phyloP scores from a whole-genome alignment of 2,797 vertebrate species.

The Cryptoprocta ferox region DNA sequence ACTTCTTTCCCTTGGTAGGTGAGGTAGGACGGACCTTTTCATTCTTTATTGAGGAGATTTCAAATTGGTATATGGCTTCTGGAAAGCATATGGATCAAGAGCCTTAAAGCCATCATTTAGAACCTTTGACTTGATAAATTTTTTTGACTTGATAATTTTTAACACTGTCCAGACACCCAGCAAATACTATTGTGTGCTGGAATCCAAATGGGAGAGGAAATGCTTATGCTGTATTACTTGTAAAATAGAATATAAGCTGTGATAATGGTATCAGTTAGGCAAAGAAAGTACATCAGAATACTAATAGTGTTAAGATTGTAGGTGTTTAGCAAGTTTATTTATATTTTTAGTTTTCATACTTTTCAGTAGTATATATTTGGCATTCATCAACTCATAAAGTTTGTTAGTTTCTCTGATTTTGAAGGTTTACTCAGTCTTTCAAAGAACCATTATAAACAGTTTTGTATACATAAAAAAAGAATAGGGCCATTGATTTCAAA shows the following conservation, averaged over 20 bases:
- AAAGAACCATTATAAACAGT: not conserved
- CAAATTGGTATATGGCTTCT: not conserved
- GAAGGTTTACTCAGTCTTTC: slow-evolving; percentile 41
- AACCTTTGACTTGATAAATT: not conserved
- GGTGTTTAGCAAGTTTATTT: slow-evolving; percentile 39
- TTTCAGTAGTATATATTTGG: slow-evolving; percentile 28
- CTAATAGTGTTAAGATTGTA: not conserved
- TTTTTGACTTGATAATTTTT: not conserved
- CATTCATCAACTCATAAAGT: slow-evolving; percentile 5
- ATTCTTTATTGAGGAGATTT: slow-evolving; percentile 18
- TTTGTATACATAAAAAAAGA: not conserved
- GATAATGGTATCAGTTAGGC: not conserved
- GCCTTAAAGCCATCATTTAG: slow-evolving; percentile 30
- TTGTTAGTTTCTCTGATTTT: slow-evolving; percentile 55
- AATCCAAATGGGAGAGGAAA: not conserved
- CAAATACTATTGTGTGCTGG: not conserved
- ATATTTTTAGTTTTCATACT: not conserved
- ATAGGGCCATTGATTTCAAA: not conserved
- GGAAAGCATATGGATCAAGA: not conserved
- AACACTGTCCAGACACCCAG: not conserved
- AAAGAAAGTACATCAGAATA: slow-evolving; percentile 20
- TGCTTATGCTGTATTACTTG: not conserved
- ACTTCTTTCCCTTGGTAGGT: not conserved
- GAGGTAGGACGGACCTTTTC: not conserved
- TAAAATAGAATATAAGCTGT: slow-evolving; percentile 21